Evolutionary conservation across 2,888 invertebrate species (phyloP).

Genomic region (Bunonema sp.): DNA sequence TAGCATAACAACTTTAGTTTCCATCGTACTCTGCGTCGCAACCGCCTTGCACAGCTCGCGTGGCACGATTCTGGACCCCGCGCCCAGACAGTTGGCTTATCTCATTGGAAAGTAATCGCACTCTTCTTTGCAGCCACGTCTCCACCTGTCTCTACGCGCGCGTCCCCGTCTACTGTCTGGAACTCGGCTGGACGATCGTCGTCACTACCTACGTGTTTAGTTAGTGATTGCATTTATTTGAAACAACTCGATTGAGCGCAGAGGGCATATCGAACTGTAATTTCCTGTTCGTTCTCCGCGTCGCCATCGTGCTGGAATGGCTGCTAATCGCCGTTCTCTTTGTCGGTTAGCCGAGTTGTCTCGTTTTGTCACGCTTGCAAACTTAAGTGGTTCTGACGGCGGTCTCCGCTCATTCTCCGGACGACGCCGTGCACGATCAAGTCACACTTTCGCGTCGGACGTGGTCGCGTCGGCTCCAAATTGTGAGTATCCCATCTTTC

Average conservation of each 20-base stretch:
- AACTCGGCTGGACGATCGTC: slow-evolving; percentile 63
- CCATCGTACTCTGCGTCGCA: no score
- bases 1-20: no score
- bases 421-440: slow-evolving; percentile 23
- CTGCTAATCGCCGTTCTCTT: slow-evolving; percentile 13
- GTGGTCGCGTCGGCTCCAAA: slow-evolving; percentile 21
- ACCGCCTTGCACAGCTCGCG: slow-evolving; percentile 45
- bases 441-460: slow-evolving; percentile 18
- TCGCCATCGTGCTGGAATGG: slow-evolving; percentile 35
- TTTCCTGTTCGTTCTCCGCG: no score
- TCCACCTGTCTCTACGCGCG: slow-evolving; percentile 61
- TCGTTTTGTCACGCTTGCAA: not conserved
- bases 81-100: no score
- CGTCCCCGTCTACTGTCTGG: slow-evolving; percentile 62
- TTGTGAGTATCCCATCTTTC: slow-evolving; percentile 9
- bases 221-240: no score
- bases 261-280: no score
- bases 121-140: slow-evolving; percentile 48
- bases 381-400: not conserved
- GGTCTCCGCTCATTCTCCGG: slow-evolving; percentile 4
- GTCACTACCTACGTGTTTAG: slow-evolving; percentile 57
- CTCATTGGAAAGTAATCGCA: not conserved
- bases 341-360: not conserved
- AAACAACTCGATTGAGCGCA: no score
- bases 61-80: slow-evolving; percentile 67